Evolutionary conservation across 2,113 vertebrate genomes (phyloP).

Genomic region (Hemiprocne comata): DNA sequence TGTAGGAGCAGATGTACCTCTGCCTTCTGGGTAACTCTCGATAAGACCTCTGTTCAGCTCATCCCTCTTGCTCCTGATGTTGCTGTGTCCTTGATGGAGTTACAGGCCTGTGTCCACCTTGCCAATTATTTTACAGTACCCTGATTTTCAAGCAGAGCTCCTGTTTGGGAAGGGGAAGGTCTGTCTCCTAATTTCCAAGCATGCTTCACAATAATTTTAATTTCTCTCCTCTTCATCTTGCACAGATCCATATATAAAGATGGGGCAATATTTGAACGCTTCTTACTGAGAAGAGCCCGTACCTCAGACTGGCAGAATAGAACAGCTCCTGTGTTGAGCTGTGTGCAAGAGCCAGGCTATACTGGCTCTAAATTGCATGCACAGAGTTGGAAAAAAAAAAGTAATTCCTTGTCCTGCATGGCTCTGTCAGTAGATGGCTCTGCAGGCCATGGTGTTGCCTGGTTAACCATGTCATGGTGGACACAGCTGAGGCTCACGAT

Average conservation of each 20-base stretch:
- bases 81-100: not conserved
- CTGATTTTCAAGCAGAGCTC: not conserved
- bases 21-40: not conserved
- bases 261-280: not conserved
- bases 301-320: not conserved
- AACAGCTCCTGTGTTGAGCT: not conserved
- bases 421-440: conserved; percentile 29
- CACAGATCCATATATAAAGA: not conserved
- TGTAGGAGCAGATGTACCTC: not conserved
- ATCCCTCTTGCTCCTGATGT: not conserved
- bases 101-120: not conserved
- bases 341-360: not conserved
- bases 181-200: not conserved
- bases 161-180: not conserved
- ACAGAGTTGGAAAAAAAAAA: not conserved
- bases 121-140: not conserved
- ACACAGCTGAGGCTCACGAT: fast-evolving
- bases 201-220: not conserved
- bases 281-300: not conserved
- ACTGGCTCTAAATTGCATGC: fast-evolving
- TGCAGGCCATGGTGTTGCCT: not conserved
- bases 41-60: not conserved
- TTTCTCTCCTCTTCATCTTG: not conserved
- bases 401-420: not conserved
- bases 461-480: fast-evolving